A percentile compares a stretch with the other conserved stretches of the same genome.
phyloP scores from a whole-genome alignment of 2,888 invertebrate species.

The Andrena bucephala region DNA sequence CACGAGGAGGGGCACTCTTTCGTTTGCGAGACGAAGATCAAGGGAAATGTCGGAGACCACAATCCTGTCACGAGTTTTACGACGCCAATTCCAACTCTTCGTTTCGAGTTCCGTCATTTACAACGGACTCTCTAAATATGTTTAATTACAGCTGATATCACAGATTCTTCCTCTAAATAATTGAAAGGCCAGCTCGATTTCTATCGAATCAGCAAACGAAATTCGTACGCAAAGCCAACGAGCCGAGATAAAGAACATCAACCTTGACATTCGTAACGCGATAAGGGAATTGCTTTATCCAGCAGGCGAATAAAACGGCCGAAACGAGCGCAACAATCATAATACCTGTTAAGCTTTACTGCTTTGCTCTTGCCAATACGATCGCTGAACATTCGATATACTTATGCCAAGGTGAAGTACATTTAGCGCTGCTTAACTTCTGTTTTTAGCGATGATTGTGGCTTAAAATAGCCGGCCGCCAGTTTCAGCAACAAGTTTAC shows the following conservation, averaged over 20 bases:
- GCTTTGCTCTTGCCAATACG: background rate
- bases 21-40: slow-evolving; percentile 9
- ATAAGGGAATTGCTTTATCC: slow-evolving; percentile 53
- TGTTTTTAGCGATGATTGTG: slow-evolving; percentile 42
- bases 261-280: slow-evolving; percentile 68
- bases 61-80: background rate
- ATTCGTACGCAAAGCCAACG: background rate
- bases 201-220: background rate
- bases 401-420: slow-evolving; percentile 14
- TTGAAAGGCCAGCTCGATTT: background rate
- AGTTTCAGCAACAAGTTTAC: slow-evolving; percentile 55
- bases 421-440: slow-evolving; percentile 3
- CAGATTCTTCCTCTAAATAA: background rate
- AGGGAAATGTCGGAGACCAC: background rate
- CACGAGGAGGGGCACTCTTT: slow-evolving; percentile 14
- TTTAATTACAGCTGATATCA: background rate
- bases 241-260: slow-evolving; percentile 42
- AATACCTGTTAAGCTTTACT: background rate
- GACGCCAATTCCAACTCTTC: background rate
- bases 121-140: background rate
- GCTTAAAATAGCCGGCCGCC: slow-evolving; percentile 37
- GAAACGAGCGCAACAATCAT: background rate
- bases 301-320: background rate
- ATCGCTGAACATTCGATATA: background rate
- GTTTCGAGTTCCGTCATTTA: background rate